A percentile compares a stretch with the other conserved stretches of the same genome.
phyloP scores from a whole-genome alignment of 2,888 invertebrate genomes.

The Netelia fuscicornis region DNA sequence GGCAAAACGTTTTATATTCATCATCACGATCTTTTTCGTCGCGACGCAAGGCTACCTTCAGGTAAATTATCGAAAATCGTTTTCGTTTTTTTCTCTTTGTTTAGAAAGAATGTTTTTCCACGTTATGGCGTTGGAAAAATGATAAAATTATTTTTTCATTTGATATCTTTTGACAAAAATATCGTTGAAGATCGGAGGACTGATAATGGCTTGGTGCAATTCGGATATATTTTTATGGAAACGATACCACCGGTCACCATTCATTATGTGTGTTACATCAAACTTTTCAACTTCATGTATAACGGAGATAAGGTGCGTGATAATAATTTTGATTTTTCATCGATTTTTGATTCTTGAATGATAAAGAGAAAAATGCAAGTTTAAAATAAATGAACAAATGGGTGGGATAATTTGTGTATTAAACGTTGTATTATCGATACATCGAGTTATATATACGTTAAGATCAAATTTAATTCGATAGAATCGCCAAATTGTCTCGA shows the following conservation, averaged over 20 bases:
- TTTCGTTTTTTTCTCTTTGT: neutral
- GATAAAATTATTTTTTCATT: neutral
- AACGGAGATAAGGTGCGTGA: conserved; percentile 65
- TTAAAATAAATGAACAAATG: too few relatives aligned
- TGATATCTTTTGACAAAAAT: conserved; percentile 18
- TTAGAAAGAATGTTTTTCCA: neutral
- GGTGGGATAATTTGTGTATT: too few relatives aligned
- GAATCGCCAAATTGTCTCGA: too few relatives aligned
- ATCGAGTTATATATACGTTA: too few relatives aligned
- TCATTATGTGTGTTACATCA: conserved; percentile 57
- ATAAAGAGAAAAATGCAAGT: too few relatives aligned
- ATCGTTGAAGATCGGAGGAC: conserved; percentile 66
- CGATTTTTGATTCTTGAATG: neutral
- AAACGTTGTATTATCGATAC: too few relatives aligned
- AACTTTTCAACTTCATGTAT: conserved; percentile 68
- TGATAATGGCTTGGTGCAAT: conserved; percentile 66
- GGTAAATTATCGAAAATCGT: conserved; percentile 63
- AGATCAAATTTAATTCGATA: too few relatives aligned
- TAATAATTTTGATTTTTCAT: neutral
- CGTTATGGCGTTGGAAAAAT: too few relatives aligned
- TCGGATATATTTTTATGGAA: conserved; percentile 68
- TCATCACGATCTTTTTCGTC: conserved; percentile 66
- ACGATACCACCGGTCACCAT: conserved; percentile 68
- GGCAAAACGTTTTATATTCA: conserved; percentile 64
- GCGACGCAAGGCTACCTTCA: conserved; percentile 70